These are phyloP conservation scores for Caenorhabditis remanei DNA, from an alignment of 1,140 invertebrate species.

Conservation along the genomic window DNA sequence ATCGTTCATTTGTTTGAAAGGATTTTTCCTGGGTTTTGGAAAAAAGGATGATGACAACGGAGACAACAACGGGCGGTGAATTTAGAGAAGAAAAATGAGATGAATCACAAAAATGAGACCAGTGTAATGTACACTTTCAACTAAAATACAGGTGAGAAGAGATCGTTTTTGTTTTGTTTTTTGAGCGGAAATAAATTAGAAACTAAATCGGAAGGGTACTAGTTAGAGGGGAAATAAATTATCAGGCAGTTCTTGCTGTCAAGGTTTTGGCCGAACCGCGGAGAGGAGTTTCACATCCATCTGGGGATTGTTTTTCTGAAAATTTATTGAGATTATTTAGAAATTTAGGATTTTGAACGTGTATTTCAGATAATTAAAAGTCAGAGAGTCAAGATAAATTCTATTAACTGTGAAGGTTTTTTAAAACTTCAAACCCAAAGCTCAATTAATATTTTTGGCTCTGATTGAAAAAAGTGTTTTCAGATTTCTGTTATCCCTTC, in stretches of 20 bases:
- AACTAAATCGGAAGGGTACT: neutral
- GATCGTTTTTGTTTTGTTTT: constrained; percentile 1
- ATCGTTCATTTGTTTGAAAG: too few relatives aligned
- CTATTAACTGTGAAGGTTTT: too few relatives aligned
- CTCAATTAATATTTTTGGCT: too few relatives aligned
- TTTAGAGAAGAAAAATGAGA: constrained; percentile 19
- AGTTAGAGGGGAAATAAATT: neutral
- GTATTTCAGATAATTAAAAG: too few relatives aligned
- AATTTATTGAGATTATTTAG: neutral
- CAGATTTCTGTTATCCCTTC: neutral
- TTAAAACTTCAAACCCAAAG: too few relatives aligned
- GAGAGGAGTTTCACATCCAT: constrained; percentile 46
- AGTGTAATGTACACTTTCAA: constrained; percentile 45
- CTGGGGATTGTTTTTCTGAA: constrained; percentile 46
- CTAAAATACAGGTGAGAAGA: constrained; percentile 43
- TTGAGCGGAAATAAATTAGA: neutral
- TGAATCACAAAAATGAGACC: constrained; percentile 52
- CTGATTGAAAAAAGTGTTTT: too few relatives aligned
- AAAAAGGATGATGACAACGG: too few relatives aligned
- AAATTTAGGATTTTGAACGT: too few relatives aligned
- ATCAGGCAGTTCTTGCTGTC: neutral
- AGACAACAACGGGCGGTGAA: neutral
- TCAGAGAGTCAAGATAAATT: too few relatives aligned
- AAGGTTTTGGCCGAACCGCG: constrained; percentile 20
- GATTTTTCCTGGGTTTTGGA: too few relatives aligned